These are phyloP conservation scores for Meiosimyza decipiens DNA, from an alignment of 2,888 invertebrate species.

Conservation along the genomic window DNA sequence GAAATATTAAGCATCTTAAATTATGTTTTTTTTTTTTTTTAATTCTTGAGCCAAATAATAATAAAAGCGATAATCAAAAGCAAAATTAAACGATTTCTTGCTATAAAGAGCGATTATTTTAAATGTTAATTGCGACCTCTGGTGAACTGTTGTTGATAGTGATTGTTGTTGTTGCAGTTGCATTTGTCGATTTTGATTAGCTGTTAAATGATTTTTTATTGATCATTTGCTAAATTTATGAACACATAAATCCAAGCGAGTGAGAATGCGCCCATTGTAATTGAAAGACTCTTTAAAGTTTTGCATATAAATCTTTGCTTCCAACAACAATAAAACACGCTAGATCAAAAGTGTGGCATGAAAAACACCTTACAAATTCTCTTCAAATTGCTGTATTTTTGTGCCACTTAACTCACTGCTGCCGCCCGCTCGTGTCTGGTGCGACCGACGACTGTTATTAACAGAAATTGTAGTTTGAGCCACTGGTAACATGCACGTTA, in stretches of 20 bases:
- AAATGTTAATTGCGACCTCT: too few relatives aligned
- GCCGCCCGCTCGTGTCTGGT: not conserved
- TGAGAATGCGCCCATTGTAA: not conserved
- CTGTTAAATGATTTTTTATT: constrained; percentile 28
- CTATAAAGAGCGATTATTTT: too few relatives aligned
- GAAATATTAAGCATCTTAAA: too few relatives aligned
- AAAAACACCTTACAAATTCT: constrained; percentile 16
- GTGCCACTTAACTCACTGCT: not conserved
- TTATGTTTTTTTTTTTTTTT: too few relatives aligned
- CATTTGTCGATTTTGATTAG: constrained; percentile 17
- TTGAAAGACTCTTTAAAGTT: not conserved
- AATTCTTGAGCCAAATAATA: too few relatives aligned
- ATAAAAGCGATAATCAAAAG: not conserved
- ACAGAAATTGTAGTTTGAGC: constrained; percentile 29
- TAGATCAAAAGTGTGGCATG: not conserved
- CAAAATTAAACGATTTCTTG: not conserved
- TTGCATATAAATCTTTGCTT: not conserved
- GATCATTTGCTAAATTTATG: constrained; percentile 22
- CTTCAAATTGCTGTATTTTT: not conserved
- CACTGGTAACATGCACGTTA: not conserved
- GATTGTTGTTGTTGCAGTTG: not conserved
- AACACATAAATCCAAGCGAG: constrained; percentile 12
- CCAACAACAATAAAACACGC: too few relatives aligned
- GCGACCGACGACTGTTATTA: constrained; percentile 24
- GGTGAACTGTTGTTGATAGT: too few relatives aligned